Base-by-base conservation (phyloP, 2,797 vertebrate genomes). In the Intellagama lesueurii region DNA sequence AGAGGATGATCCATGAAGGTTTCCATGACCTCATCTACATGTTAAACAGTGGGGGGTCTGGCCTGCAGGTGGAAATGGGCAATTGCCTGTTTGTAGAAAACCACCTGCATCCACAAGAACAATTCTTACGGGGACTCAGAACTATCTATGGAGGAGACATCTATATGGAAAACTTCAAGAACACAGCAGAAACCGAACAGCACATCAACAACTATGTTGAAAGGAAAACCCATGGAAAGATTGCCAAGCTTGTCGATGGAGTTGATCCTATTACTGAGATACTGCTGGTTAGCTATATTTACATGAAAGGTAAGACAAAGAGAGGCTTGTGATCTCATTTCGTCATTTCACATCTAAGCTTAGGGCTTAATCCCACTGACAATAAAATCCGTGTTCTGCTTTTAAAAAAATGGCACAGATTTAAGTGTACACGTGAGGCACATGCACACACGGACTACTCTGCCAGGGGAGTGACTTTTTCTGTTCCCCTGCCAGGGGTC, bases 221-320 rank as follows among this genome's bases (percentile, higher is more conserved):
- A 24, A 75, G 40, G 84, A 98, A 98, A 97, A 99, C 99, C 0
- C 91, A 98, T 0, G 97, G 98, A 86, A 98, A 97, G 93, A 98
- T 99, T 92, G 96, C 94, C 4, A 96, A 98, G 60, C 95, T 98
- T 85, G n/a, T 99, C 90, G 97, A 95, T 89, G 96, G 92, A n/a
- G 93, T 99, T 90, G 94, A 98, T 78, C 78, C 95, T 8, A 93
- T 94, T 0, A 98, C 96, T 2, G 94, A 97, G 91, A 97, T 99
- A 97, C 94, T 99, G 88, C 97, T 99, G 82, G 94, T 98, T 92
- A 99, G 98, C 94, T 98, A 96, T 35, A 96, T 99, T 94, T 97
- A 96, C 93, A 98, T 99, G 95, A 98, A 93, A 91, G 99, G 99
- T 99, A 98, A 95, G 96, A 84, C 19, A 88, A 66, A 7, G 26